phyloP scores from a whole-genome alignment of 2,888 invertebrate genomes.

The Rhogogaster chlorosoma region DNA sequence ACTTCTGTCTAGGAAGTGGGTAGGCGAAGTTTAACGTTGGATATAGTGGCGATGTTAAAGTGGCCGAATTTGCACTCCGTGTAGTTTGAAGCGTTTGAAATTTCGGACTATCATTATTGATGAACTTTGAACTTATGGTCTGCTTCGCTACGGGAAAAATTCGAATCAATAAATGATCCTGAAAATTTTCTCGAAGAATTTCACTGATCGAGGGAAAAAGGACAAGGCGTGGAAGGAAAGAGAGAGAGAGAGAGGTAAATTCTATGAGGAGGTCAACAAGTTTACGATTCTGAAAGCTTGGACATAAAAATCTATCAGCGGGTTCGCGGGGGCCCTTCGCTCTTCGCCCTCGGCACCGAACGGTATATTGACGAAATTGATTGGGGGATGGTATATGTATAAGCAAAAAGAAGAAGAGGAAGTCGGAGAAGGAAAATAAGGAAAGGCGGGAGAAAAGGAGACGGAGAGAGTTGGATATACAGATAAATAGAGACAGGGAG shows the following conservation, averaged over 20 bases:
- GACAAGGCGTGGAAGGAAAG: neutral
- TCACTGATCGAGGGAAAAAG: neutral
- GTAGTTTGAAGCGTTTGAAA: neutral
- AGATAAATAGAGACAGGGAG: constrained; percentile 27
- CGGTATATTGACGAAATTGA: constrained; percentile 48
- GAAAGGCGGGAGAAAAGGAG: neutral
- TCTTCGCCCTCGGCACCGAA: constrained; percentile 33
- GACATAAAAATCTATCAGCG: constrained; percentile 45
- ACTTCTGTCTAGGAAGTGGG: neutral
- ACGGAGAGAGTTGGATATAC: neutral
- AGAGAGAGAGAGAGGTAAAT: neutral
- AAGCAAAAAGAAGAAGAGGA: neutral
- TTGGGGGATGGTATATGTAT: constrained; percentile 26
- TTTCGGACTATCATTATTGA: neutral
- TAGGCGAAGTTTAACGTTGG: neutral
- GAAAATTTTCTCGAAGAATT: neutral
- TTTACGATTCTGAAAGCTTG: constrained; percentile 40
- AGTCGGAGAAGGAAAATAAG: neutral
- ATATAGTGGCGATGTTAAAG: neutral
- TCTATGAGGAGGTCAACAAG: constrained; percentile 27
- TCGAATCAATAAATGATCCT: too few relatives aligned
- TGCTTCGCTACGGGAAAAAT: too few relatives aligned
- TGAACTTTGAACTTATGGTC: too few relatives aligned
- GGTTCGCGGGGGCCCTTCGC: constrained; percentile 1
- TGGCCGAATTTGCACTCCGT: neutral